These are phyloP conservation scores for Ictalurus punctatus DNA, from an alignment of 2,113 vertebrate genomes.

Conservation along the genomic window DNA sequence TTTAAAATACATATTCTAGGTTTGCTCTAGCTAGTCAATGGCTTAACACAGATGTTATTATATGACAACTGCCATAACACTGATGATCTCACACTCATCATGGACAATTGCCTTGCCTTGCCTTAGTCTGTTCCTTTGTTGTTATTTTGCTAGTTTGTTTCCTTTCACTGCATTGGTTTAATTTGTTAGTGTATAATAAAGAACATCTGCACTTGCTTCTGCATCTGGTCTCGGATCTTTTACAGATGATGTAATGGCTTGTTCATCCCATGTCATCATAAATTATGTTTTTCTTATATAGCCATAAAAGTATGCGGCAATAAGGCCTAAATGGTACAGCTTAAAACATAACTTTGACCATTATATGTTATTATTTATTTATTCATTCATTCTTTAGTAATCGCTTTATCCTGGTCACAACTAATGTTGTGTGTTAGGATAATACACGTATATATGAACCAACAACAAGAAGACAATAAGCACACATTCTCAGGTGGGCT, in stretches of 20 bases:
- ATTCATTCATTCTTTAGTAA: no score
- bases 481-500: not conserved
- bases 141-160: not conserved
- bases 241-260: not conserved
- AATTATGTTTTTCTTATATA: not conserved
- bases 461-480: not conserved
- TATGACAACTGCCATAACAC: not conserved
- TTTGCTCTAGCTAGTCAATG: not conserved
- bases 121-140: not conserved
- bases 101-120: not conserved
- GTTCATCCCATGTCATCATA: not conserved
- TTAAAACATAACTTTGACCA: not conserved
- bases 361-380: not conserved
- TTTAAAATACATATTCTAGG: not conserved
- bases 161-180: not conserved
- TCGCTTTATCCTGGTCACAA: no score
- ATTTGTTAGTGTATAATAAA: not conserved
- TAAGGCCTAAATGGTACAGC: not conserved
- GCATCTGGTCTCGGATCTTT: not conserved
- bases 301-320: not conserved
- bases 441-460: no score
- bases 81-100: not conserved
- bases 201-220: no score
- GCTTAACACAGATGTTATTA: not conserved
- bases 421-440: no score